Evolutionary conservation across 2,797 vertebrate species (phyloP).

Genomic region (Okamejei kenojei): DNA sequence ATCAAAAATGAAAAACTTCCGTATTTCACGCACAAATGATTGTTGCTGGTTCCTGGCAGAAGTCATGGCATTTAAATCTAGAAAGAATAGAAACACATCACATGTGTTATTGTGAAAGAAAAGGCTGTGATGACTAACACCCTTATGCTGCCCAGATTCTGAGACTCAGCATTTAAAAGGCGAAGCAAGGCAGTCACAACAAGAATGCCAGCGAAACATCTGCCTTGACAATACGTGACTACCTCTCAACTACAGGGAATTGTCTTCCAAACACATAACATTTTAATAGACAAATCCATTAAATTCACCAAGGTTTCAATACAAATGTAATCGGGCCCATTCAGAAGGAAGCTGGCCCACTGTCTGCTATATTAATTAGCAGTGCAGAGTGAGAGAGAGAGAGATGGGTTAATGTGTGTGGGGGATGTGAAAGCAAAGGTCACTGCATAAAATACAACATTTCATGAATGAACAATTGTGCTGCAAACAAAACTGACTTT

Average conservation of each 20-base stretch:
- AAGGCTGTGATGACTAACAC: background rate
- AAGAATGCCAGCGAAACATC: background rate
- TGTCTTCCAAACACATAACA: background rate
- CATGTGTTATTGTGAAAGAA: background rate
- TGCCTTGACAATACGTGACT: background rate
- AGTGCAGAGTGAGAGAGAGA: background rate
- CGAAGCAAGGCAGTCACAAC: background rate
- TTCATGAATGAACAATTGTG: conserved; percentile 37
- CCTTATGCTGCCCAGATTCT: background rate
- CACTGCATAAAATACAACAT: conserved; percentile 25
- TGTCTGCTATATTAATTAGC: conserved; percentile 28
- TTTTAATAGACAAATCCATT: conserved; percentile 29
- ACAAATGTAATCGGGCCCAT: background rate
- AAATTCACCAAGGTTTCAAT: conserved; percentile 3
- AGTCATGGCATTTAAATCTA: background rate
- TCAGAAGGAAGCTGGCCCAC: background rate
- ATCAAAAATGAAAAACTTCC: background rate
- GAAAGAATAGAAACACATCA: background rate
- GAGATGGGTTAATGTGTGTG: background rate
- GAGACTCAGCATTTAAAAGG: background rate
- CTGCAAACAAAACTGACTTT: conserved; percentile 27
- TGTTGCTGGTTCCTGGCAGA: background rate
- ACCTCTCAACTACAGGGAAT: background rate
- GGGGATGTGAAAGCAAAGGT: conserved; percentile 31
- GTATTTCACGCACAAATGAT: no score